These are phyloP conservation scores for Martes martes DNA, from an alignment of 2,113 vertebrate species.

Conservation along the genomic window DNA sequence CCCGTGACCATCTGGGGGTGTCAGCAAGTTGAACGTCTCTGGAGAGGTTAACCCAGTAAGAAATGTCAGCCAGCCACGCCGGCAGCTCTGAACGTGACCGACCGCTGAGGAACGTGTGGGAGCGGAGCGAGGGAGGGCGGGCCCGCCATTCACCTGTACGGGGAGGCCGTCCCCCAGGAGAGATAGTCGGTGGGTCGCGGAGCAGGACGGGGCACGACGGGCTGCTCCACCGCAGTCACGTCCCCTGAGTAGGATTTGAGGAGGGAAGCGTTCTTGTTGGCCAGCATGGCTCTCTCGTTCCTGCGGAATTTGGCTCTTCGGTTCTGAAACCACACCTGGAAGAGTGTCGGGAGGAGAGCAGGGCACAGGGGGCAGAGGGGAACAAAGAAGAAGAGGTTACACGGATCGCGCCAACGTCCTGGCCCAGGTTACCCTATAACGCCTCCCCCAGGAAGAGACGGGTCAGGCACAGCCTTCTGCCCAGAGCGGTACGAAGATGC, in stretches of 20 bases:
- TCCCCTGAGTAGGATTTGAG: constrained; percentile 98
- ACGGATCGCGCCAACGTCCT: not conserved
- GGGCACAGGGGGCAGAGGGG: not conserved
- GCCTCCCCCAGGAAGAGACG: not conserved
- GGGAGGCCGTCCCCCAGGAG: constrained; percentile 95
- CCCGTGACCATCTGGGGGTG: constrained; percentile 47
- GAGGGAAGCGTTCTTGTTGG: constrained; percentile 97
- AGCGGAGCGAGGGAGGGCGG: constrained; percentile 23
- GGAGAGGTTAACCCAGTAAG: constrained; percentile 68
- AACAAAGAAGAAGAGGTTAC: not conserved
- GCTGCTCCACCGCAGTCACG: constrained; percentile 96
- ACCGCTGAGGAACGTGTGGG: constrained; percentile 18
- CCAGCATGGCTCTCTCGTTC: constrained; percentile 97
- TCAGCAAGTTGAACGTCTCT: constrained; percentile 71
- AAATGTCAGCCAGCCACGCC: constrained; percentile 42
- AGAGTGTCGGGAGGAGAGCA: not conserved
- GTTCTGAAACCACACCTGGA: constrained; percentile 99
- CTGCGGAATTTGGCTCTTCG: constrained; percentile 96
- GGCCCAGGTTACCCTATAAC: not conserved
- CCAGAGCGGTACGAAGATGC: not conserved
- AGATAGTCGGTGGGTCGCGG: constrained; percentile 96
- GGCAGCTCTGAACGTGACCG: not conserved
- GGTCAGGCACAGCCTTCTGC: not conserved
- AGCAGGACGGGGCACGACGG: constrained; percentile 95
- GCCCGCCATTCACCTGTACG: constrained; percentile 91